Base-by-base conservation (phyloP, 2,888 invertebrate species). In the Anoplius nigerrimus region DNA sequence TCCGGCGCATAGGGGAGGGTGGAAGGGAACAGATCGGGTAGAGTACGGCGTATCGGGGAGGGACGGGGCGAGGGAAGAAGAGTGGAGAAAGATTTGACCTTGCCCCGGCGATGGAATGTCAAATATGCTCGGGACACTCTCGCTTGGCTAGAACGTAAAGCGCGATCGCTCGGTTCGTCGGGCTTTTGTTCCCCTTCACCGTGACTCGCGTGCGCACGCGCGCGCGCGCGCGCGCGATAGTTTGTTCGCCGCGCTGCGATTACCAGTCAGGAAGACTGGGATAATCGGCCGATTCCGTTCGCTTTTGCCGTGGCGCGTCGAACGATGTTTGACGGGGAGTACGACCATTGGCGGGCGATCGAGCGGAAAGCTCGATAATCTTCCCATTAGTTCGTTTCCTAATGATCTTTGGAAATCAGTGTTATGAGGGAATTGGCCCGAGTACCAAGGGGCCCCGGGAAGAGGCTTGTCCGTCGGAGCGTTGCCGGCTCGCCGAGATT, bases 21-120 rank as follows among this genome's bases (percentile, higher is more conserved):
- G 2, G 45, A 52, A 52, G 48, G 13, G 60, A 13, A n/a, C 18
- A 2, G 48, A n/a, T n/a, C n/a, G 46, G 48, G 16, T 15, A 61
- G 56, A 59, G 15, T 27, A 42, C 11, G 34, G 6, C 11, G 34
- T 34, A 13, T n/a, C 34, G 34, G 34, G 27, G 21, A 21, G 57
- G 53, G 20, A 53, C n/a, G 27, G 22, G n/a, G 20, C 22, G 42
- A 56, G 43, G 27, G 62, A 65, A 16, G 16, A 48, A 8, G 16
- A 48, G 16, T 18, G 48, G 48, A 48, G 48, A 48, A 16, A 18
- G 48, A 18, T 2, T 48, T 48, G 48, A 48, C 48, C 48, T 48
- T 48, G 48, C 8, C 48, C 48, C 48, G 48, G 11, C 48, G 48
- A 48, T 48, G 48, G 48, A 18, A 48, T 48, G 48, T 18, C 18